phyloP scores from a whole-genome alignment of 1,140 invertebrate species.

The Leptonema lineaticorne region DNA sequence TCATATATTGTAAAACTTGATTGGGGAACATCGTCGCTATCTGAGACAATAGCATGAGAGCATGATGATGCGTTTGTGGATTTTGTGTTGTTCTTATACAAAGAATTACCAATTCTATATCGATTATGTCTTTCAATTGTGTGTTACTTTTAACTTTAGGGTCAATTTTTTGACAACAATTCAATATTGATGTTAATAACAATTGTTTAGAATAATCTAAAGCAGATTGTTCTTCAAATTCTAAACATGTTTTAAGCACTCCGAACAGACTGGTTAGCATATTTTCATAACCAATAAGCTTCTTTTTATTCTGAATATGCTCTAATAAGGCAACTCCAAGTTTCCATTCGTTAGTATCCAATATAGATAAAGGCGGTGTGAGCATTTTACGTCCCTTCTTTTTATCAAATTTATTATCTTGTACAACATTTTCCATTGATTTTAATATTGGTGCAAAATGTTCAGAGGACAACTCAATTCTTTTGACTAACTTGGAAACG shows the following conservation, averaged over 20 bases:
- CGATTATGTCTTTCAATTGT: conserved; percentile 63
- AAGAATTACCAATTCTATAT: conserved; percentile 82
- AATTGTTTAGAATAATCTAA: conserved; percentile 90
- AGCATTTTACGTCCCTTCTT: conserved; percentile 51
- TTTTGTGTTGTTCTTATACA: conserved; percentile 88
- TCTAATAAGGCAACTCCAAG: conserved; percentile 77
- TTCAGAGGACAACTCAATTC: conserved; percentile 66
- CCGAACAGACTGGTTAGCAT: conserved; percentile 77
- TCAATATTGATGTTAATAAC: conserved; percentile 74
- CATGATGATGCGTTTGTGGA: conserved; percentile 92
- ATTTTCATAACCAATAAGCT: conserved; percentile 63
- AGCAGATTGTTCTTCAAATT: conserved; percentile 78
- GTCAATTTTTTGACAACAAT: conserved; percentile 65
- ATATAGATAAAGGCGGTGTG: conserved; percentile 58
- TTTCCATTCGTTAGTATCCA: conserved; percentile 71
- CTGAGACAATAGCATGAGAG: conserved; percentile 76
- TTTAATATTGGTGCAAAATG: conserved; percentile 63
- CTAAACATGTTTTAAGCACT: conserved; percentile 75
- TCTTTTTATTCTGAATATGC: conserved; percentile 81
- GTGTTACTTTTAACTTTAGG: conserved; percentile 53
- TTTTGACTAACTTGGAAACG: conserved; percentile 67
- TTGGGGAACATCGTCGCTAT: conserved; percentile 75
- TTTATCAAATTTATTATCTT: conserved; percentile 44
- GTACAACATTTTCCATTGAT: conserved; percentile 57
- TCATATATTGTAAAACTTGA: conserved; percentile 85